A percentile compares a stretch with the other conserved stretches of the same genome.
These are phyloP conservation scores for Nematostella vectensis DNA, from an alignment of 92 coral and sea anemone species.

Conservation along the genomic window DNA sequence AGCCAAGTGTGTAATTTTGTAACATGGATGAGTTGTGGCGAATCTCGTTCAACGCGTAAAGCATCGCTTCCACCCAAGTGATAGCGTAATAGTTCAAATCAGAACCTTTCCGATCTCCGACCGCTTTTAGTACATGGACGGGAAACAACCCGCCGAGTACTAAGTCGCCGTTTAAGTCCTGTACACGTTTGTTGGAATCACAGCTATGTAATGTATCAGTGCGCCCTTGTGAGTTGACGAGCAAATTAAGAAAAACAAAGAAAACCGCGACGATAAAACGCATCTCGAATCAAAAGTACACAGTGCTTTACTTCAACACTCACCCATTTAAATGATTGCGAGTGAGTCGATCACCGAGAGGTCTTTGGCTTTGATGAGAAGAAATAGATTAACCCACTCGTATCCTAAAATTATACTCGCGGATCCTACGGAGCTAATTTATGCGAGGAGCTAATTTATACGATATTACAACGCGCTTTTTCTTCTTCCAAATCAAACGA, in stretches of 20 bases:
- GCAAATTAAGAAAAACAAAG: slow-evolving; percentile 1
- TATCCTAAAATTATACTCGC: too few relatives aligned
- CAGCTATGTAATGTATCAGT: slow-evolving; percentile 18
- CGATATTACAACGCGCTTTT: background rate
- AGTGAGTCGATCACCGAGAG: too few relatives aligned
- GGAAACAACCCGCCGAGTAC: slow-evolving; percentile 85
- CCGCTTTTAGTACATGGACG: slow-evolving; percentile 41
- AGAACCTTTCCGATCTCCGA: slow-evolving; percentile 19
- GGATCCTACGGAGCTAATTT: too few relatives aligned
- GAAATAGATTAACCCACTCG: too few relatives aligned
- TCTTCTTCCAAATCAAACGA: background rate
- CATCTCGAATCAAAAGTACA: too few relatives aligned
- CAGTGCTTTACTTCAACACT: too few relatives aligned
- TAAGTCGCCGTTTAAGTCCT: slow-evolving; percentile 35
- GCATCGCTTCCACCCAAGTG: slow-evolving; percentile 95
- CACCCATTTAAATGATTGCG: too few relatives aligned
- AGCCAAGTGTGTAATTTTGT: slow-evolving; percentile 54
- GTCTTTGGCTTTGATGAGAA: too few relatives aligned
- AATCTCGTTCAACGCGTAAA: slow-evolving; percentile 73
- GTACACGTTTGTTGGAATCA: slow-evolving; percentile 29
- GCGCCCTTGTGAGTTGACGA: background rate
- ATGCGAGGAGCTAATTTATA: too few relatives aligned
- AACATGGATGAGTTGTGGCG: slow-evolving; percentile 34
- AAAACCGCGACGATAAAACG: background rate
- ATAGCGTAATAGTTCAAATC: slow-evolving; percentile 67